A percentile compares a stretch with the other conserved stretches of the same genome.
phyloP scores from a whole-genome alignment of 2,888 invertebrate genomes.

The Heliconius charithonia region DNA sequence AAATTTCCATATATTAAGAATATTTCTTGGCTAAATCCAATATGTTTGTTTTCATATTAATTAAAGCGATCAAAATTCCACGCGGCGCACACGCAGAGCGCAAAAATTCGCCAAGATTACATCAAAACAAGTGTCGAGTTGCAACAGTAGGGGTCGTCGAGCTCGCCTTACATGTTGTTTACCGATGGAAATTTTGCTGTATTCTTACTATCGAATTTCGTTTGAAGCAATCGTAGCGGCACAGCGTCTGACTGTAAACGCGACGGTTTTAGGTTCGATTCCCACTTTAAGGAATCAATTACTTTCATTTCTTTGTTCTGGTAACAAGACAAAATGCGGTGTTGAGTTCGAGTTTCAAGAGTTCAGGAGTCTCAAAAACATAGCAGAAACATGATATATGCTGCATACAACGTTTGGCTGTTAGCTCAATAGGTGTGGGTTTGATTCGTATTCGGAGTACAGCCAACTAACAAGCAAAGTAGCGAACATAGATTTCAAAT shows the following conservation, averaged over 20 bases:
- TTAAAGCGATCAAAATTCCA: constrained; percentile 21
- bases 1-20: background rate
- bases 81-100: constrained; percentile 6
- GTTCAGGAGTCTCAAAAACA: too few species aligned
- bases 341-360: background rate
- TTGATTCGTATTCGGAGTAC: too few species aligned
- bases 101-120: constrained; percentile 40
- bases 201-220: constrained; percentile 9
- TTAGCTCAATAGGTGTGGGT: too few species aligned
- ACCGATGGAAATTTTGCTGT: constrained; percentile 19
- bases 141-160: constrained; percentile 37
- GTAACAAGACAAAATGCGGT: too few species aligned
- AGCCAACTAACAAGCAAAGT: too few species aligned
- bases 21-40: background rate
- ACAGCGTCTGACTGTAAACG: background rate
- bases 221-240: background rate
- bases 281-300: background rate
- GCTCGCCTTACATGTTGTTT: constrained; percentile 26
- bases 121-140: constrained; percentile 46
- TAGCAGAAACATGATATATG: too few species aligned
- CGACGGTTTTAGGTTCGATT: background rate
- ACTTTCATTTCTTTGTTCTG: background rate
- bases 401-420: too few species aligned
- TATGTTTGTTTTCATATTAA: constrained; percentile 16
- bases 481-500: background rate